Evolutionary conservation across 2,797 vertebrate species (phyloP).

Genomic region (Gallinago solitaria): DNA sequence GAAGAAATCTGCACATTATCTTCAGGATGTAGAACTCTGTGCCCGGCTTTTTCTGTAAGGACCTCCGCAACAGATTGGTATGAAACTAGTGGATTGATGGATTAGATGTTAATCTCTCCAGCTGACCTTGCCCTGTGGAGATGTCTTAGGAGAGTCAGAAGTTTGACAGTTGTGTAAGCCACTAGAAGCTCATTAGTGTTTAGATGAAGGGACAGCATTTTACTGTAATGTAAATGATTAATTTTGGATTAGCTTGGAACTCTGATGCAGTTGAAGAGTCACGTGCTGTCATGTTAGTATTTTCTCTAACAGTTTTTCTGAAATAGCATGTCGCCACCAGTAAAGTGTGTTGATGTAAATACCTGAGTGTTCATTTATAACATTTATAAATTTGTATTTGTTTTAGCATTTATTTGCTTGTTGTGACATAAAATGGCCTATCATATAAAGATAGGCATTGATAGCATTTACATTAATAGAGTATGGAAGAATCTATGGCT

Average conservation of each 20-base stretch:
- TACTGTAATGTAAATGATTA: background rate
- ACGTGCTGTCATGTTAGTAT: background rate
- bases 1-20: background rate
- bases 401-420: background rate
- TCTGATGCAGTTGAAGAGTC: background rate
- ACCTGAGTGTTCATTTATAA: background rate
- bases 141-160: background rate
- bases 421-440: background rate
- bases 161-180: background rate
- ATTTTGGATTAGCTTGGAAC: background rate
- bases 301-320: background rate
- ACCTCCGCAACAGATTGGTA: background rate
- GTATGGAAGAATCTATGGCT: background rate
- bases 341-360: background rate
- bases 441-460: background rate
- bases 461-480: background rate
- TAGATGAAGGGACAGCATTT: background rate
- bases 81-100: background rate
- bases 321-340: background rate
- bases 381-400: background rate
- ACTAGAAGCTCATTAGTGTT: background rate
- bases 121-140: background rate
- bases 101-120: background rate
- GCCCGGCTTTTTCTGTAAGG: background rate
- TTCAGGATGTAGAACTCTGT: background rate